These are phyloP conservation scores for Gisinianus flammeolus DNA, from an alignment of 2,888 invertebrate genomes.

Conservation along the genomic window DNA sequence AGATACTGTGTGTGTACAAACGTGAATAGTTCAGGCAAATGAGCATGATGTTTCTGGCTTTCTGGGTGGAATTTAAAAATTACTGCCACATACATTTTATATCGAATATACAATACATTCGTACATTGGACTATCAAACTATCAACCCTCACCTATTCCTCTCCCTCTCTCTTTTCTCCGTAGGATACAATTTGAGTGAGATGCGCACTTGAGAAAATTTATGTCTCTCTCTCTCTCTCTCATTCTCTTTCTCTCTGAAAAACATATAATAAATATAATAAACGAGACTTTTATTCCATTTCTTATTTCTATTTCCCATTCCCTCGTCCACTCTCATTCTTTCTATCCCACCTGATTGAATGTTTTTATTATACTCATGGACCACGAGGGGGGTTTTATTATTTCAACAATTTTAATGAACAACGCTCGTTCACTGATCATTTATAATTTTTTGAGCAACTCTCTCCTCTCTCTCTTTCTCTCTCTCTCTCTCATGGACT, in stretches of 20 bases:
- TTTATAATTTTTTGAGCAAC: background rate
- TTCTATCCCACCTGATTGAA: background rate
- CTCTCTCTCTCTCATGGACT: constrained; percentile 10
- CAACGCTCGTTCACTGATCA: background rate
- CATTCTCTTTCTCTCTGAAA: too few relatives aligned
- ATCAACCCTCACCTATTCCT: constrained; percentile 27
- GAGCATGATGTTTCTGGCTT: constrained; percentile 8
- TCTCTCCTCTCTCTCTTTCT: constrained; percentile 6
- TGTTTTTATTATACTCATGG: constrained; percentile 10
- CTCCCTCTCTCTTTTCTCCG: constrained; percentile 19
- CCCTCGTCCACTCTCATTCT: background rate
- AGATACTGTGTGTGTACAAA: background rate
- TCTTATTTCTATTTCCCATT: background rate
- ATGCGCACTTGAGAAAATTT: constrained; percentile 29
- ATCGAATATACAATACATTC: background rate
- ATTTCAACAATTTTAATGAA: constrained; percentile 5
- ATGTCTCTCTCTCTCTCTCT: constrained; percentile 25
- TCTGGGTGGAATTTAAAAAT: constrained; percentile 25
- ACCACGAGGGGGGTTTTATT: background rate
- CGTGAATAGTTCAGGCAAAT: background rate
- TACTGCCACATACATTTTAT: too few relatives aligned
- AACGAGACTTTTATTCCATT: constrained; percentile 1
- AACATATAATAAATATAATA: constrained; percentile 36
- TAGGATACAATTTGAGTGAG: constrained; percentile 19
- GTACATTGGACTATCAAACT: constrained; percentile 9